A percentile compares a stretch with the other conserved stretches of the same genome.
phyloP scores from a whole-genome alignment of 2,797 vertebrate species.

The Furcifer pardalis region DNA sequence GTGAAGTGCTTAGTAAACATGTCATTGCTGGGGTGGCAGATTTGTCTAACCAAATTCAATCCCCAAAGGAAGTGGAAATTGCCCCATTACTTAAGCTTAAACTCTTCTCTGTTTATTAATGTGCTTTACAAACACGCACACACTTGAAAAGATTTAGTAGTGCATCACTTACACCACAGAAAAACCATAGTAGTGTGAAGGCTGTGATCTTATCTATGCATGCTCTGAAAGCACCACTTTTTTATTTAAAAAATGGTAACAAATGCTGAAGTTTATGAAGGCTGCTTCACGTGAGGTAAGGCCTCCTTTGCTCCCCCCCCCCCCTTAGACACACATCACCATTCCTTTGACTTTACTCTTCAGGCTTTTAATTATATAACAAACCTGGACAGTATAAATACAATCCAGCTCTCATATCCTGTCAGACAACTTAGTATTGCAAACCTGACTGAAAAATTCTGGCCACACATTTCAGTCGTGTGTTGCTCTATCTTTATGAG shows the following conservation, averaged over 20 bases:
- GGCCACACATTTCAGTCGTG: constrained; percentile 51
- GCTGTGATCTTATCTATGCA: background rate
- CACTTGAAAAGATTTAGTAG: background rate
- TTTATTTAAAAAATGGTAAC: constrained; percentile 29
- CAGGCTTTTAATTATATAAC: constrained; percentile 8
- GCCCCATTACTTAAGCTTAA: background rate
- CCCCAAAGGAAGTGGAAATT: background rate
- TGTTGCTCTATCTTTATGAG: constrained; percentile 68
- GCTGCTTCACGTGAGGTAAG: constrained; percentile 21
- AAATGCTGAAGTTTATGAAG: constrained; percentile 47
- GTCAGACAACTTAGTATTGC: constrained; percentile 63
- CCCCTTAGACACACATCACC: background rate
- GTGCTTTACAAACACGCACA: background rate
- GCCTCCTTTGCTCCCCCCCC: constrained; percentile 2
- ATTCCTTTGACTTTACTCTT: constrained; percentile 27
- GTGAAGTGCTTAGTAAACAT: background rate
- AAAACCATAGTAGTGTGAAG: background rate
- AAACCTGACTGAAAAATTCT: constrained; percentile 64
- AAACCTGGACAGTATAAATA: constrained; percentile 34
- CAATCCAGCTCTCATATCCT: constrained; percentile 42
- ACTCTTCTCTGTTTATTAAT: background rate
- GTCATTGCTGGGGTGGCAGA: background rate
- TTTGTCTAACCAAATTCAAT: background rate
- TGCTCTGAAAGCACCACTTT: constrained; percentile 8
- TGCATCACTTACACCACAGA: background rate